A percentile compares a stretch with the other conserved stretches of the same genome.
phyloP scores from a whole-genome alignment of 2,888 invertebrate species.

The Callosobruchus maculatus region DNA sequence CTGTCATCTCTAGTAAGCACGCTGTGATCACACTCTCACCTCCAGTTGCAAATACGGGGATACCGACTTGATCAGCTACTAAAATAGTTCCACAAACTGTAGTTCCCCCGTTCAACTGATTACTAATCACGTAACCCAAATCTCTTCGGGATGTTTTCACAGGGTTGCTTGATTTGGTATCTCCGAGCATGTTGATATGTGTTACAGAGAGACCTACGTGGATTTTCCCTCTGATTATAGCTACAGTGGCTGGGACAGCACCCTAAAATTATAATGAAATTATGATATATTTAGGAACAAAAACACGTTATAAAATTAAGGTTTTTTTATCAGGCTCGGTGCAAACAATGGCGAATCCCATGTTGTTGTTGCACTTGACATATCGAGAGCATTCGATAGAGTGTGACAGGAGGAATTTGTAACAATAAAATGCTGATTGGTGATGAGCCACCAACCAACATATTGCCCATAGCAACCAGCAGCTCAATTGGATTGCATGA shows the following conservation, averaged over 20 bases:
- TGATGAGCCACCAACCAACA: no score
- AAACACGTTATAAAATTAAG: no score
- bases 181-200: constrained; percentile 66
- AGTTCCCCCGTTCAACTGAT: constrained; percentile 79
- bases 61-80: constrained; percentile 75
- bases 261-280: constrained; percentile 55
- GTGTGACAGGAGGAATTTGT: no score
- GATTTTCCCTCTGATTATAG: constrained; percentile 77
- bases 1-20: no score
- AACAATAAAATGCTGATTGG: no score
- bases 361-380: no score
- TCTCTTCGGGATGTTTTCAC: constrained; percentile 89
- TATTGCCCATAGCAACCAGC: no score
- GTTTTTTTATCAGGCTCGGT: no score
- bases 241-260: constrained; percentile 89
- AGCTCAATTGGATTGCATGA: no score
- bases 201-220: constrained; percentile 69
- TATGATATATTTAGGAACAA: no score
- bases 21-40: constrained; percentile 50
- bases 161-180: constrained; percentile 44
- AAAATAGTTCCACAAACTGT: constrained; percentile 95
- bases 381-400: no score
- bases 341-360: no score
- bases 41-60: constrained; percentile 93
- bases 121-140: constrained; percentile 71